Evolutionary conservation across 2,888 invertebrate species (phyloP).

Genomic region (Sinodicranocentrus sp.): DNA sequence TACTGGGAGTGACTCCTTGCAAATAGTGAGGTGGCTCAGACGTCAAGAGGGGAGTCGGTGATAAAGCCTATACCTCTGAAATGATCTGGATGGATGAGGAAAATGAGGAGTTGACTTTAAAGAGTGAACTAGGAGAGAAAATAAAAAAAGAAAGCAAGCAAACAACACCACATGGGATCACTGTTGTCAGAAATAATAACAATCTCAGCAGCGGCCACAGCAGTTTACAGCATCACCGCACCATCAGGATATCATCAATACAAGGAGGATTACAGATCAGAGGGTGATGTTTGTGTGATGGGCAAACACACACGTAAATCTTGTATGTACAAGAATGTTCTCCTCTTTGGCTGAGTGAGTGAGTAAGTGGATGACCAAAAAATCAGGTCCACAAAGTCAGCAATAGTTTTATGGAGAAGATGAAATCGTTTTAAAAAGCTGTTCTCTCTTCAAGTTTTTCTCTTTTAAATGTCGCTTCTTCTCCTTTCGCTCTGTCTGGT

Average conservation of each 20-base stretch:
- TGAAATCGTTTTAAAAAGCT: constrained; percentile 57
- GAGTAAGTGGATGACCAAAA: constrained; percentile 3
- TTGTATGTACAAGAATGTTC: not conserved
- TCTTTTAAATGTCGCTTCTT: constrained; percentile 18
- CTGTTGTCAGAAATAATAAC: constrained; percentile 66
- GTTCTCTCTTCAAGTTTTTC: constrained; percentile 43
- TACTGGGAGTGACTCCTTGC: too few species aligned
- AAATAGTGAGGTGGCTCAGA: not conserved
- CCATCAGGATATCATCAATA: constrained; percentile 49
- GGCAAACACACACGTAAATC: constrained; percentile 17
- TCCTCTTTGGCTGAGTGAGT: not conserved
- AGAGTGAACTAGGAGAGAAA: constrained; percentile 25
- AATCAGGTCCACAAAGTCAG: constrained; percentile 46
- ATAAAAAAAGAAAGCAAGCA: constrained; percentile 53
- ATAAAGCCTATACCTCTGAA: not conserved
- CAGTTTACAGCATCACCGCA: constrained; percentile 53
- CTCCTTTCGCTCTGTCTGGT: not conserved
- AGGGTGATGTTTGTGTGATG: constrained; percentile 25
- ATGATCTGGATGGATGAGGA: constrained; percentile 32
- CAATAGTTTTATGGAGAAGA: constrained; percentile 40
- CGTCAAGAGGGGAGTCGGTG: not conserved
- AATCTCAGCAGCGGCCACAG: constrained; percentile 49
- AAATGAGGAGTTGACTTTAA: constrained; percentile 25
- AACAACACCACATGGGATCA: constrained; percentile 61
- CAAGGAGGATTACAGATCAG: constrained; percentile 1